Conservation (phyloP, 2,797 vertebrate genomes). For the Glyptemys insculpta region DNA sequence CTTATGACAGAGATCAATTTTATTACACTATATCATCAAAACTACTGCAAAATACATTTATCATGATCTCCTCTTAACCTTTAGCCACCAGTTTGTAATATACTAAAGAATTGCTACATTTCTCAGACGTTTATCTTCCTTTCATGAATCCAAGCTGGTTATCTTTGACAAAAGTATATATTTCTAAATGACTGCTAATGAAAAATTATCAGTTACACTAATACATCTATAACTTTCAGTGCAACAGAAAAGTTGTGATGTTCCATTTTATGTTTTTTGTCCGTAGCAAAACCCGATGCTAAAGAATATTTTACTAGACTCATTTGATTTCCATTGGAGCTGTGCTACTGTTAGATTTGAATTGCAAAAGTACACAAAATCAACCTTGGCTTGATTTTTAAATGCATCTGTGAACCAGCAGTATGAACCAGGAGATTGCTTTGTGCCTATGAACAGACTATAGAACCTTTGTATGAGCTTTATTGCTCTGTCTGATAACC, state of each 20-base stretch:
- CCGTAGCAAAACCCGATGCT: neutral
- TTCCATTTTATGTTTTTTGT: neutral
- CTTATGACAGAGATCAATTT: neutral
- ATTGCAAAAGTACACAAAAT: neutral
- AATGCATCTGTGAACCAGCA: neutral
- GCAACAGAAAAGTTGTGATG: neutral
- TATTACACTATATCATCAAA: neutral
- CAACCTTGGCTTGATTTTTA: neutral
- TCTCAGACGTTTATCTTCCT: neutral
- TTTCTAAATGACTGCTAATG: conserved; percentile 4
- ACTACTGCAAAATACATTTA: neutral
- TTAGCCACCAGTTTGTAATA: neutral
- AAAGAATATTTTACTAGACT: neutral
- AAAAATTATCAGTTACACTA: neutral
- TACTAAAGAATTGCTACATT: neutral
- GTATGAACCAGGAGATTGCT: neutral
- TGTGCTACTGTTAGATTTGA: neutral
- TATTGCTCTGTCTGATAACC: neutral
- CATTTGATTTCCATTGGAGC: neutral
- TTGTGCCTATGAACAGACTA: neutral
- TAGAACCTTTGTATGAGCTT: neutral
- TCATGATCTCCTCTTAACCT: neutral
- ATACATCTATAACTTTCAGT: neutral
- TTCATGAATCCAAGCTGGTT: neutral
- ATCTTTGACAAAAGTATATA: neutral